phyloP scores from a whole-genome alignment of 2,888 invertebrate genomes.

The Caenorhabditis becei region DNA sequence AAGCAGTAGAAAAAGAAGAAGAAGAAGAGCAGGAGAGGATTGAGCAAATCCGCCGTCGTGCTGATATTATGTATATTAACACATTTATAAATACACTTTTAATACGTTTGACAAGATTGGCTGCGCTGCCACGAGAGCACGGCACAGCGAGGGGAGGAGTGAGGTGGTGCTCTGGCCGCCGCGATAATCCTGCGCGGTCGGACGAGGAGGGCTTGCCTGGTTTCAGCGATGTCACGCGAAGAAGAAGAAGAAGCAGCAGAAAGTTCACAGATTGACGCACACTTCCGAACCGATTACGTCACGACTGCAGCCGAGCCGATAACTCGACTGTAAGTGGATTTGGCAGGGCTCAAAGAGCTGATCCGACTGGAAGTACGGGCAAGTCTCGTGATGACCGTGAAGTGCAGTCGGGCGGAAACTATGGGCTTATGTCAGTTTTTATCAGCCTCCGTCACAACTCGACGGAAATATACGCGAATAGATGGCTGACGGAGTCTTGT shows the following conservation, averaged over 20 bases:
- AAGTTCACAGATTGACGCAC: slow-evolving; percentile 41
- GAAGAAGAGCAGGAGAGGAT: slow-evolving; percentile 17
- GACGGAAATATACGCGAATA: background rate
- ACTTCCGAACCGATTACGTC: slow-evolving; percentile 28
- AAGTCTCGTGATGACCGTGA: slow-evolving; percentile 11
- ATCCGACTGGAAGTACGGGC: slow-evolving; percentile 10
- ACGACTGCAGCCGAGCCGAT: slow-evolving; percentile 6
- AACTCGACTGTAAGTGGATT: slow-evolving; percentile 23
- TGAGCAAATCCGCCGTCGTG: slow-evolving; percentile 21
- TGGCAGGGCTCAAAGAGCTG: slow-evolving; percentile 13
- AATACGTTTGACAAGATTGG: slow-evolving; percentile 61
- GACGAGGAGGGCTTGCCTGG: slow-evolving; percentile 8
- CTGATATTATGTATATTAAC: slow-evolving; percentile 58
- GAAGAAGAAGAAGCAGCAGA: slow-evolving; percentile 17
- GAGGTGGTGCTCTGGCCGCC: slow-evolving; percentile 5
- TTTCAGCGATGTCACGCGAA: slow-evolving; percentile 45
- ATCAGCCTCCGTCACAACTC: too few relatives aligned
- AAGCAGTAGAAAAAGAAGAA: slow-evolving; percentile 11
- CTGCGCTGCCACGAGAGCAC: slow-evolving; percentile 16
- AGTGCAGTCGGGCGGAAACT: slow-evolving; percentile 22
- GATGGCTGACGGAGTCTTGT: slow-evolving; percentile 6
- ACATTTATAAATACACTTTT: slow-evolving; percentile 61
- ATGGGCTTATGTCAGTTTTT: slow-evolving; percentile 6
- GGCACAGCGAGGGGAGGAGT: slow-evolving; percentile 13
- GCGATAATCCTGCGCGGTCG: slow-evolving; percentile 34